phyloP scores from a whole-genome alignment of 2,113 vertebrate species.

The Eulacestoma nigropectus region DNA sequence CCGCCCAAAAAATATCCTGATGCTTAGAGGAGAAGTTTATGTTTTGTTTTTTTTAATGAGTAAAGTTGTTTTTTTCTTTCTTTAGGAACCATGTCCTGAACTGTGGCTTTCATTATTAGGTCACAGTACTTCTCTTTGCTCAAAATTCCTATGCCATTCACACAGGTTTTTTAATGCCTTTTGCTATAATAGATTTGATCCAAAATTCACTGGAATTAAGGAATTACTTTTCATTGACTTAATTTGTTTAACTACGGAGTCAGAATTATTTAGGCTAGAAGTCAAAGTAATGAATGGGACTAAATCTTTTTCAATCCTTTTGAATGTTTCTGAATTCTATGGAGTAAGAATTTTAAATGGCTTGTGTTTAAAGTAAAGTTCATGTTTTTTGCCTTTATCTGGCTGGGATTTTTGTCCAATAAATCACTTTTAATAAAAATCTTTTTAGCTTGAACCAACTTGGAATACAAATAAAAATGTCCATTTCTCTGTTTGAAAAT shows the following conservation, averaged over 20 bases:
- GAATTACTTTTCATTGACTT: not conserved
- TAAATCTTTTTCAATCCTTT: not conserved
- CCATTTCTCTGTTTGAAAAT: not conserved
- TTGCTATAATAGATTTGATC: not conserved
- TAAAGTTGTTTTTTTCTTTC: not conserved
- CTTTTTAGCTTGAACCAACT: not conserved
- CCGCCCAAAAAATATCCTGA: not conserved
- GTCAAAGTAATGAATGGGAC: not conserved
- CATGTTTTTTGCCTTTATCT: not conserved
- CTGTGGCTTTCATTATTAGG: rapidly evolving
- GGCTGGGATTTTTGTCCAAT: not conserved
- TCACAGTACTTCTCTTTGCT: not conserved
- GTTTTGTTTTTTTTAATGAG: not conserved
- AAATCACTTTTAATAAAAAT: not conserved
- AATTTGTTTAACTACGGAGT: not conserved
- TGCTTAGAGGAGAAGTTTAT: not conserved
- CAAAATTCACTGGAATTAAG: not conserved
- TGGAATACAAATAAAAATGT: not conserved
- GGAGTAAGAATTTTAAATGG: not conserved
- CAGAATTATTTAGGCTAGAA: not conserved
- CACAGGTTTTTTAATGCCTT: rapidly evolving
- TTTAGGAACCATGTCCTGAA: not conserved
- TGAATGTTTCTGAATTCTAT: not conserved
- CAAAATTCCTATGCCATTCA: not conserved
- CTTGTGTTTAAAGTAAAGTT: not conserved